Evolutionary conservation across 2,888 invertebrate genomes (phyloP), one percentile per base, ranked within the genome.

Genomic region (Drosophila infuscata): DNA sequence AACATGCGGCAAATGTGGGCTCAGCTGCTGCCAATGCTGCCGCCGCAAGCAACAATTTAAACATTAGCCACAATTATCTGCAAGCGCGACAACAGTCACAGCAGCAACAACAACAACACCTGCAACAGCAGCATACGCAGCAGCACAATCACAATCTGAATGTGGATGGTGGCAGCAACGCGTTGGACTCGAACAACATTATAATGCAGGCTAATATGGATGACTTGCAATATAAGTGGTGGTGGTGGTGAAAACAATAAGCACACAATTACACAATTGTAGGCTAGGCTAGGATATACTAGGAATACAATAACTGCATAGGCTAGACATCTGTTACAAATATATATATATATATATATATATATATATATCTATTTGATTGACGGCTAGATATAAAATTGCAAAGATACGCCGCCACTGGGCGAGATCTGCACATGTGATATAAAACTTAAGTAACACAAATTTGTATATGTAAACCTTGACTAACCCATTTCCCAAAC

Each of bases 141-240:
- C 79, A 80, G 54, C 83, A 79, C 81, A 67, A 91, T 81, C 90
- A 83, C 29, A 91, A 92, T 76, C 77, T 87, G 11, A 90, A 90
- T 74, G 74, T 90, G 53, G 90, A 86, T 43, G 84, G 78, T 38
- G 84, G 78, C 54, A 66, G 71, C 67, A 81, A 71, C 94, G 94
- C 89, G 93, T 94, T 85, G 66, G 91, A 91, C 76, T 77, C 92
- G 54, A 91, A 91, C 81, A 91, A 92, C 79, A 91, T 92, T 74
- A 92, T 91, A 81, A 91, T 91, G 91, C 91, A 91, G 87, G 92
- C 92, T 66, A 92, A 92, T 84, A 92, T 92, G 91, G 92, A 92
- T 80, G 92, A 92, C 76, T 87, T 92, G 90, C 92, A 92, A 77
- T 92, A 92, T 92, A 92, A 92, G 84, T 92, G 92, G 92, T 92